Evolutionary conservation across 2,113 vertebrate genomes (phyloP).

Genomic region (Camelus bactrianus): DNA sequence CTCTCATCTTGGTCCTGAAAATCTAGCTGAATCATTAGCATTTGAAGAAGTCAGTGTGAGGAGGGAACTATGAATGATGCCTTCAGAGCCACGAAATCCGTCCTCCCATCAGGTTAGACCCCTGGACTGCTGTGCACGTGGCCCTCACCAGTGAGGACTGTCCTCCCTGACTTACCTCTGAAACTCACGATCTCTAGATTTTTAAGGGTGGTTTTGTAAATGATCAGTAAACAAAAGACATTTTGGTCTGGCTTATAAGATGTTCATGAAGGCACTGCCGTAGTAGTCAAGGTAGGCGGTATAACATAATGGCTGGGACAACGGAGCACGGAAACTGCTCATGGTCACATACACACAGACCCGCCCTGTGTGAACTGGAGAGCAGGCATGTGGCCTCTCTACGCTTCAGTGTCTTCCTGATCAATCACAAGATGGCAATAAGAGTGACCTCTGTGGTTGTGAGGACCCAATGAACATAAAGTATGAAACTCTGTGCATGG

Average conservation of each 20-base stretch:
- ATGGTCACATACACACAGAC: rapidly evolving
- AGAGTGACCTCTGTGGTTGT: not conserved
- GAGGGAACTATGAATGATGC: rapidly evolving
- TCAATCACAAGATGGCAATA: not conserved
- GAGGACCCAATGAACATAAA: not conserved
- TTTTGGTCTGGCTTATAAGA: not conserved
- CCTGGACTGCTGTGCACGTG: rapidly evolving
- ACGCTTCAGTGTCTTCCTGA: not conserved
- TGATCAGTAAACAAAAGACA: not conserved
- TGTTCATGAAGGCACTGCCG: rapidly evolving
- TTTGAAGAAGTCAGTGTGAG: not conserved
- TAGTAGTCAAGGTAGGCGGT: not conserved
- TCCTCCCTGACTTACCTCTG: not conserved
- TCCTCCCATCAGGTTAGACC: not conserved
- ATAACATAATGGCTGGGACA: not conserved
- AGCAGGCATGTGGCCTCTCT: not conserved
- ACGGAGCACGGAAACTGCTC: rapidly evolving
- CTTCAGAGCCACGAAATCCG: no score
- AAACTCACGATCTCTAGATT: not conserved
- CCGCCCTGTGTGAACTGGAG: rapidly evolving
- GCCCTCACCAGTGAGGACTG: not conserved
- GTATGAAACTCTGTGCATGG: not conserved
- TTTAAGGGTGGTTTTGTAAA: not conserved
- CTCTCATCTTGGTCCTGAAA: not conserved
- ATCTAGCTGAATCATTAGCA: no score